Conservation (phyloP, 2,888 invertebrate species). For the Catocala nupta region DNA sequence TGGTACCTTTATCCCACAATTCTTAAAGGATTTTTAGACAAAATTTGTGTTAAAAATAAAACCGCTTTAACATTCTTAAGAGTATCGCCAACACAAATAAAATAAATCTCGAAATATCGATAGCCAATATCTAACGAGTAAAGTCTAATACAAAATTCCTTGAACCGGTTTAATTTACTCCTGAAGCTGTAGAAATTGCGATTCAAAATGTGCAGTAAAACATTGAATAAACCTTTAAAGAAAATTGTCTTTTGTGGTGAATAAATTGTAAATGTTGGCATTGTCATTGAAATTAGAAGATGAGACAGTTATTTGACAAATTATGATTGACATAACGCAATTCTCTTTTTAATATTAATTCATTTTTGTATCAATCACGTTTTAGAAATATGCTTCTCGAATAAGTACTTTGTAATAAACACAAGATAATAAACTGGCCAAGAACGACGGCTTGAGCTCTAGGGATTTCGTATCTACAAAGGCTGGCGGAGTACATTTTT, state of each 20-base stretch:
- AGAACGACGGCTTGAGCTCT: not conserved
- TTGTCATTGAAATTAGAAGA: slow-evolving; percentile 1
- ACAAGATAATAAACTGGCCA: not conserved
- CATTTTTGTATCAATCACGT: slow-evolving; percentile 11
- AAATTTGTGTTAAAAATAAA: too few species aligned
- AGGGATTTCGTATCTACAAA: not conserved
- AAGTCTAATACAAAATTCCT: not conserved
- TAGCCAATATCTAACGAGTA: too few species aligned
- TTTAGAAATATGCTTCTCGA: not conserved
- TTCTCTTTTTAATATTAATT: slow-evolving; percentile 4
- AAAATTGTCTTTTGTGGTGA: not conserved
- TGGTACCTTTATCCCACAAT: too few species aligned
- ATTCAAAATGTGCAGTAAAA: not conserved
- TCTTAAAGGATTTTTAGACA: too few species aligned
- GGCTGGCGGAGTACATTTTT: not conserved
- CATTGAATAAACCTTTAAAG: not conserved
- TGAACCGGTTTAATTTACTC: not conserved
- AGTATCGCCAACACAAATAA: too few species aligned
- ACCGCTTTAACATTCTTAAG: too few species aligned
- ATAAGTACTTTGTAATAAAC: not conserved
- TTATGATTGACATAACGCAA: slow-evolving; percentile 14
- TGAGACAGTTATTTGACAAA: slow-evolving; percentile 13
- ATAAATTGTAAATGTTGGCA: not conserved
- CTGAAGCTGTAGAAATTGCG: not conserved
- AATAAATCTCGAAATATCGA: too few species aligned